Evolutionary conservation across 2,113 vertebrate genomes (phyloP), one percentile per base, ranked within the genome.

Genomic region (Typhlomys cinereus): DNA sequence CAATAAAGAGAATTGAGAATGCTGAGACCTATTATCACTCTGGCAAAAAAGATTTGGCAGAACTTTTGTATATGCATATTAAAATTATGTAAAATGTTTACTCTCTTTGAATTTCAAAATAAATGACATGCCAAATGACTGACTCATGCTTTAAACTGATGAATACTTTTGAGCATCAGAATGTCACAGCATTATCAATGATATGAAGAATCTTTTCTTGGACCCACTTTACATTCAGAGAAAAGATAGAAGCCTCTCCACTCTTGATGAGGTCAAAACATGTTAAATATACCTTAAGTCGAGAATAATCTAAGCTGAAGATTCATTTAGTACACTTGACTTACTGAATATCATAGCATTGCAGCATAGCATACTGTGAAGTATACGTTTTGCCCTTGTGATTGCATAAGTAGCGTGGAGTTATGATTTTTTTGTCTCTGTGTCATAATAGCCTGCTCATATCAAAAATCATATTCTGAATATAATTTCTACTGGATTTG

Each of bases 61-160:
- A 31, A 70, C 64, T 81, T 91, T 31, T 80, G 27, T 64, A 80
- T 76, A 69, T 78, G 18, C 14, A 64, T 69, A 39, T 83, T 73
- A 86, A 93, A 50, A 57, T 61, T 74, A 41, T 94, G 59, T 31
- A 10, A 93, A 93, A 89, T 87, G 29, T 84, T 89, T 91, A 34
- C 64, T 69, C 74, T 78, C 48, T 79, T 78, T 95, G 36, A 94
- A 88, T 69, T 95, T 84, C 61, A 39, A 84, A 90, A 59, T 75
- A 57, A 90, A 76, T 85, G 50, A 4, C 27, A 82, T 84, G 61
- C 31, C 61, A 95, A 84, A 14, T 67, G 50, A 29, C 62, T 90
- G 79, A 88, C 71, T 57, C 87, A 66, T 90, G 41, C 39, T 95
- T 87, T 69, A 41, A 84, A 70, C 29, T 85, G 29, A 81, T 9